Evolutionary conservation across 64 coral and sea anemone species (phyloP).

Genomic region (Acropora tenuis): DNA sequence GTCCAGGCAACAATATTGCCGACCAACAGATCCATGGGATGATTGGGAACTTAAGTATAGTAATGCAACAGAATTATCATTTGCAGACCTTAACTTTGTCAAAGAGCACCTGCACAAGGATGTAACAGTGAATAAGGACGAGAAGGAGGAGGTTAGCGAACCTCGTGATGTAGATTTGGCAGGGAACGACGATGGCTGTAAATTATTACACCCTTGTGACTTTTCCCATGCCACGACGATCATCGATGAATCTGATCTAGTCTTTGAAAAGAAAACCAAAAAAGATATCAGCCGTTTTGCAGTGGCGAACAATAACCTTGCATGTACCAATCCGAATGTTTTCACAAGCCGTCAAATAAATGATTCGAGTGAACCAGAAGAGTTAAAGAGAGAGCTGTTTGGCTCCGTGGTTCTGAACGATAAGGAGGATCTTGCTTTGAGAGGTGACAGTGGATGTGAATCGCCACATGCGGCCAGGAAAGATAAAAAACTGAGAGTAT

Average conservation of each 20-base stretch:
- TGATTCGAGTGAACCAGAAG: neutral
- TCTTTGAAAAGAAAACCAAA: neutral
- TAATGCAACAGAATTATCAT: neutral
- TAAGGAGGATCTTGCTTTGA: neutral
- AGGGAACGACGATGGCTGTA: neutral
- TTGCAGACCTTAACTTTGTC: neutral
- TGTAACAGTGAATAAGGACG: neutral
- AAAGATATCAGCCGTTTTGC: neutral
- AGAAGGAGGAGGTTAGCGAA: neutral
- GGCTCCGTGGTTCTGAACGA: neutral
- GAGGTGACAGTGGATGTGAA: neutral
- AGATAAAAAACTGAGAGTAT: neutral
- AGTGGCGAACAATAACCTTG: neutral
- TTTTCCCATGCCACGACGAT: neutral
- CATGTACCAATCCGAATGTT: neutral
- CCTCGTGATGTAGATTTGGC: neutral
- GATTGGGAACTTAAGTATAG: slow-evolving; percentile 11
- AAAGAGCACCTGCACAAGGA: neutral
- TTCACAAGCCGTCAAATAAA: neutral
- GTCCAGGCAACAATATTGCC: slow-evolving; percentile 2
- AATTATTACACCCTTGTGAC: neutral
- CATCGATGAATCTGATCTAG: neutral
- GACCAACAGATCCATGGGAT: neutral
- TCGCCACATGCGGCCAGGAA: neutral
- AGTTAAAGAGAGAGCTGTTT: neutral